These are phyloP conservation scores for Prunella himalayana DNA, from an alignment of 2,113 vertebrate species.

Conservation along the genomic window DNA sequence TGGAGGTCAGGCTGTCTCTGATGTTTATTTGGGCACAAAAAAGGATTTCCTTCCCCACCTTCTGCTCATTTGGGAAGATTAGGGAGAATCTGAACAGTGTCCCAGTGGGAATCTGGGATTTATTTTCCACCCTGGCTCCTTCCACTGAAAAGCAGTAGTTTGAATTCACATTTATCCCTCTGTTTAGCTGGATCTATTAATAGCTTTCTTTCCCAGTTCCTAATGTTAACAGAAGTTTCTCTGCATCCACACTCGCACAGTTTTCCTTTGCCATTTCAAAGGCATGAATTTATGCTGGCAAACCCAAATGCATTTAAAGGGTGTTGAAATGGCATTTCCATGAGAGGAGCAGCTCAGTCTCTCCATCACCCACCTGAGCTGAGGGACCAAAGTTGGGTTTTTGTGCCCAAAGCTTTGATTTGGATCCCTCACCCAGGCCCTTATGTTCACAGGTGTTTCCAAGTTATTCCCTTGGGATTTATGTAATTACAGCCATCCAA, in stretches of 20 bases:
- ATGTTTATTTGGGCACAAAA: background rate
- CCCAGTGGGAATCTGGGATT: background rate
- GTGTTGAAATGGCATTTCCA: background rate
- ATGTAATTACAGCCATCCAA: background rate
- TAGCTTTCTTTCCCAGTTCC: background rate
- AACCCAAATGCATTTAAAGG: background rate
- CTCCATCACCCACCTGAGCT: background rate
- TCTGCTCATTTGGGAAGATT: background rate
- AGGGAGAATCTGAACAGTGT: background rate
- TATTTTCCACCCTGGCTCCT: background rate
- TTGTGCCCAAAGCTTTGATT: background rate
- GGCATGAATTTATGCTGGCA: background rate
- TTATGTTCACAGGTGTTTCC: background rate
- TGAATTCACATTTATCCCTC: background rate
- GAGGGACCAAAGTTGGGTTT: background rate
- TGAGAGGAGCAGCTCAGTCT: background rate
- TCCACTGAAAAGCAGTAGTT: background rate
- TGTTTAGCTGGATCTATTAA: background rate
- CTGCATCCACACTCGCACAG: accelerated
- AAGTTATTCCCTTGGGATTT: background rate
- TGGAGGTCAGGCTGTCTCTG: background rate
- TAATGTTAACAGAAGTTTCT: background rate
- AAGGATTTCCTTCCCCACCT: background rate
- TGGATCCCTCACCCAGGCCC: background rate
- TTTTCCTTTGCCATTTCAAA: background rate